Percentiles rank a stretch among this genome's conserved stretches.
Evolutionary conservation across 2,888 invertebrate genomes (phyloP).

Genomic region (Erannis defoliaria): DNA sequence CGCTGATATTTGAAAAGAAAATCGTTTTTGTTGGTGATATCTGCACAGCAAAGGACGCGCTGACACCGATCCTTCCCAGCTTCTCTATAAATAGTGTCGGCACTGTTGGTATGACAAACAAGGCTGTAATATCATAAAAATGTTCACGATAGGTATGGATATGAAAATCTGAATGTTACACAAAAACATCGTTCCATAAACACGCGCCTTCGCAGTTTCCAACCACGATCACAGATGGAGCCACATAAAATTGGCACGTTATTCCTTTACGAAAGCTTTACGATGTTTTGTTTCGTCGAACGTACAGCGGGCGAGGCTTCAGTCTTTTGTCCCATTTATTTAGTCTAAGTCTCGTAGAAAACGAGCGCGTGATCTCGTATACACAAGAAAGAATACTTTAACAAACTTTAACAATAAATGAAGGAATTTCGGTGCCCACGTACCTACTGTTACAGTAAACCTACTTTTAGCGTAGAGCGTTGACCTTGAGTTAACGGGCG

Average conservation of each 20-base stretch:
- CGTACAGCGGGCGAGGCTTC: not conserved
- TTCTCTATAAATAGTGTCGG: constrained; percentile 1
- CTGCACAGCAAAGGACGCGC: not conserved
- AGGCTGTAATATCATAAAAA: constrained; percentile 15
- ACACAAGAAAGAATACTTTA: constrained; percentile 23
- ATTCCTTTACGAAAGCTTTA: constrained; percentile 23
- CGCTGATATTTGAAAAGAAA: constrained; percentile 13
- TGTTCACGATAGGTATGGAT: constrained; percentile 12
- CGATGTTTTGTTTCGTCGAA: constrained; percentile 20
- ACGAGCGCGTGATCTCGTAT: constrained; percentile 20
- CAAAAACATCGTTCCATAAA: constrained; percentile 15
- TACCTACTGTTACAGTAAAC: constrained; percentile 15
- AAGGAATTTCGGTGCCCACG: constrained; percentile 14
- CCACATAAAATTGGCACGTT: constrained; percentile 16
- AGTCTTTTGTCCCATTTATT: constrained; percentile 19
- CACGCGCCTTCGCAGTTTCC: constrained; percentile 12
- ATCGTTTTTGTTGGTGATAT: not conserved
- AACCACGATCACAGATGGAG: constrained; percentile 14
- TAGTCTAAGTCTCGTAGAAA: constrained; percentile 17
- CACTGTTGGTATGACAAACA: constrained; percentile 20
- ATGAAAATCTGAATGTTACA: constrained; percentile 19
- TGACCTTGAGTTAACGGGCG: constrained; percentile 14
- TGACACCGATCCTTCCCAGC: not conserved
- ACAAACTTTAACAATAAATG: constrained; percentile 29
- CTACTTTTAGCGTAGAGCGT: constrained; percentile 12